These are phyloP conservation scores for Epizoanthus ramosus DNA, from an alignment of 92 coral and sea anemone genomes.

Conservation along the genomic window DNA sequence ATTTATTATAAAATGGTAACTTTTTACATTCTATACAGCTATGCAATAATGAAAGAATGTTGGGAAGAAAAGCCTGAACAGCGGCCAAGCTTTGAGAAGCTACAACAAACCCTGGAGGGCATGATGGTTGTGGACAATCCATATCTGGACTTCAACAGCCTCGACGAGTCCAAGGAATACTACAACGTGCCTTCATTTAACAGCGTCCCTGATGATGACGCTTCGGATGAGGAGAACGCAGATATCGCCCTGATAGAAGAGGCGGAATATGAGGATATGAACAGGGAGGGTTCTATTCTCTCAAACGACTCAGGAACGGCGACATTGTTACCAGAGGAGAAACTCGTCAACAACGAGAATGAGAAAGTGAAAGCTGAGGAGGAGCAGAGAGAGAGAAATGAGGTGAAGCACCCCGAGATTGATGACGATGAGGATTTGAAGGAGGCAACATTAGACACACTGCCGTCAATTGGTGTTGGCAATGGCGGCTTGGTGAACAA, in stretches of 20 bases:
- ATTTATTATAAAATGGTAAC: too few relatives aligned
- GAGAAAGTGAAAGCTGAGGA: not conserved
- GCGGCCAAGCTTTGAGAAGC: conserved; percentile 64
- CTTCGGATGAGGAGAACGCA: conserved; percentile 44
- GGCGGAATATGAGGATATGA: conserved; percentile 11
- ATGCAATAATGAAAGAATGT: conserved; percentile 67
- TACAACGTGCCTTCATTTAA: conserved; percentile 88
- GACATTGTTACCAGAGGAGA: not conserved
- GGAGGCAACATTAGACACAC: not conserved
- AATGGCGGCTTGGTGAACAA: not conserved
- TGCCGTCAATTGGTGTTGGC: not conserved
- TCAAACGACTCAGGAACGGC: conserved; percentile 7
- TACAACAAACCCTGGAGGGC: conserved; percentile 64
- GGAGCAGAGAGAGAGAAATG: not conserved
- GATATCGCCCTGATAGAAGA: conserved; percentile 18
- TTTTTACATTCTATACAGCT: conserved; percentile 31
- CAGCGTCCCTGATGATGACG: conserved; percentile 59
- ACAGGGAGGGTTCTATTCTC: not conserved
- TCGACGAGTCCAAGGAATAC: conserved; percentile 80
- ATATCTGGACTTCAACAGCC: conserved; percentile 73
- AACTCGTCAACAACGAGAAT: not conserved
- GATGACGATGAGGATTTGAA: not conserved
- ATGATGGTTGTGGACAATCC: conserved; percentile 87
- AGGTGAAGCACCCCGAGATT: conserved; percentile 6
- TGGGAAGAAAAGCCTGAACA: conserved; percentile 76